A percentile compares a stretch with the other conserved stretches of the same genome.
Conservation (phyloP, 2,797 vertebrate species). For the Sebastes taczanowskii region DNA sequence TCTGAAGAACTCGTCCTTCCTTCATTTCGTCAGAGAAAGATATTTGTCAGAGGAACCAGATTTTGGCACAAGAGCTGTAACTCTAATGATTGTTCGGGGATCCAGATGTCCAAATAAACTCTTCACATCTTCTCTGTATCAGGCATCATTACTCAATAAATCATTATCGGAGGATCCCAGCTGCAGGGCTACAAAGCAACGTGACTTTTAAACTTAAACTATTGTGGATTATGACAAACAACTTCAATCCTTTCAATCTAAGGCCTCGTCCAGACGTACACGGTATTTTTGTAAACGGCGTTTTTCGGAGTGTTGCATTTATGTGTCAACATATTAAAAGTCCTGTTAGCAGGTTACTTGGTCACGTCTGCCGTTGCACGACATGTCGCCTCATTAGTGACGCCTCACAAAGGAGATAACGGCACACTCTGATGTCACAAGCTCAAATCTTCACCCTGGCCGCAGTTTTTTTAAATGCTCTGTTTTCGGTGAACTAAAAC, state of each 20-base stretch:
- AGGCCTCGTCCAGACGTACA: too few species aligned
- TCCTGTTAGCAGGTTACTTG: too few species aligned
- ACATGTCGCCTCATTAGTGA: too few species aligned
- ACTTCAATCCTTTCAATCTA: neutral
- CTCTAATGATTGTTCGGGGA: neutral
- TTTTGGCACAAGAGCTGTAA: neutral
- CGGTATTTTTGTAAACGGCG: too few species aligned
- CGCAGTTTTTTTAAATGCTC: too few species aligned
- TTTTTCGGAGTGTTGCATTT: too few species aligned
- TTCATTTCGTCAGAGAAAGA: neutral
- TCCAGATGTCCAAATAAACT: constrained; percentile 1
- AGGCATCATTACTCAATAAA: neutral
- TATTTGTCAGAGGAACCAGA: neutral
- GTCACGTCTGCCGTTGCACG: too few species aligned
- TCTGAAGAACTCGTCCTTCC: neutral
- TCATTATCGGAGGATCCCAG: neutral
- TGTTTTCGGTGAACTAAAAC: too few species aligned
- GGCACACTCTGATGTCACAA: too few species aligned
- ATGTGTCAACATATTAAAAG: too few species aligned
- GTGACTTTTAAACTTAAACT: neutral
- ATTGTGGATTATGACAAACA: neutral
- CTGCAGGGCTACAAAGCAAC: neutral
- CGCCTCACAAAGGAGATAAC: too few species aligned
- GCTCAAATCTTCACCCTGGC: too few species aligned
- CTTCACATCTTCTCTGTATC: neutral